Evolutionary conservation across 2,888 invertebrate species (phyloP), one percentile per base, ranked within the genome.

Genomic region (Calliopum simillimum): DNA sequence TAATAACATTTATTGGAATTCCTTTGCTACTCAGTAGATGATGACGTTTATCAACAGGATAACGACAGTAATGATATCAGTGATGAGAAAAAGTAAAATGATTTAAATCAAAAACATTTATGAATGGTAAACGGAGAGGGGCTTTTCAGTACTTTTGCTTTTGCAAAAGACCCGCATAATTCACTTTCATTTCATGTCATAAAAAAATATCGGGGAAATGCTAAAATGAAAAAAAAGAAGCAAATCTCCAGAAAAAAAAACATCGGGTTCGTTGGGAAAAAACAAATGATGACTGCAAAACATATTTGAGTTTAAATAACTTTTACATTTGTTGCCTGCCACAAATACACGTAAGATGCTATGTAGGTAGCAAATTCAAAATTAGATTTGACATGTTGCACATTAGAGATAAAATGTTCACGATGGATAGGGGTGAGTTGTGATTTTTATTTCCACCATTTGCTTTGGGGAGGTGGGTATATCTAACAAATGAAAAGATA

Each of bases 351-450:
- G 23, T 23, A 23, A 12, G 21, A 8, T 8, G 55, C 12, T 13
- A 21, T 19, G 55, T 23, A 23, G 23, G 56, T 33, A 61, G 44
- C 61, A 46, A 33, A 61, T 19, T 33, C 46, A 64, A 74, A 72
- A 76, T 75, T 75, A 73, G 66, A 74, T 76, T 76, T 74, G 73
- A 75, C 72, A 74, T 76, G 75, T 73, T 73, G 75, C 74, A 71
- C 71, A 75, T 75, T 69, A 59, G 46, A 71, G 73, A 73, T 75
- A 71, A 75, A 65, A 70, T 68, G 11, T 19, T 4, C n/a, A 53
- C 46, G 68, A 65, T 5, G 13, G 5, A 58, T 41, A 6, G 13
- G 4, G 46, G 19, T 19, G 23, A 61, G 46, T 33, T 33, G 33
- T 33, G 33, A 33, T 33, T 33, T 33, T 33, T 8, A 33, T 2